Base-by-base conservation (phyloP, 2,797 vertebrate genomes). In the Epinephelus awoara region DNA sequence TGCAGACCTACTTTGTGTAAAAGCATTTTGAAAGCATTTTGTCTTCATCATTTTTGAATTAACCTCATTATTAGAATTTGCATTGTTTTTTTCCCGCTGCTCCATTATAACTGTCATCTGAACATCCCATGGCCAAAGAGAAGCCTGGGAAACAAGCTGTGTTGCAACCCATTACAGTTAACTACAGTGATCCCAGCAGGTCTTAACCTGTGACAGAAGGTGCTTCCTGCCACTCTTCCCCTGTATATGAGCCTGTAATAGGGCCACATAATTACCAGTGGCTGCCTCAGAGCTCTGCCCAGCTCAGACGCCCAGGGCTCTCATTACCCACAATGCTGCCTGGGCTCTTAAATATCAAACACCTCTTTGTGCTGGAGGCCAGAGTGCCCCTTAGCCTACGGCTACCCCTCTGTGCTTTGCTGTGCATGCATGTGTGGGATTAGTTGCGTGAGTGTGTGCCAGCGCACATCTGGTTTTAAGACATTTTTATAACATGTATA, bases 301-400 rank as follows among this genome's bases (percentile, higher is more conserved):
- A 52, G 51, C 89, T 84, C 87, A 77, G 65, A 79, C 51, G 79
- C 91, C 83, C 82, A 25, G 77, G 90, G 91, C 95, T 91, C 91
- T 94, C 93, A 95, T 95, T 95, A 95, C 91, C 91, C 86, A 75
- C 91, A 88, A 85, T 88, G 82, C 90, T 87, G 85, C 90, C 83
- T 87, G 79, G 83, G 75, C 82, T 91, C 89, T 90, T 86, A 92
- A 89, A 91, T 91, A 93, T 94, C 92, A 94, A 93, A 93, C 85
- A 76, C 29, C 80, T 91, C 85, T 85, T 89, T 88, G 83, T 87
- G 86, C 91, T 86, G 21, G 72, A 88, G 92, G 91, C 87, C 67
- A 15, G 63, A 80, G 74, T 2, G 52, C 78, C 82, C 82, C 81
- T 59, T 78, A 75, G 84, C 92, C 88, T 49, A 15, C 18, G 29